These are phyloP conservation scores for Ataeniobius toweri DNA, from an alignment of 2,797 vertebrate genomes.

Conservation along the genomic window DNA sequence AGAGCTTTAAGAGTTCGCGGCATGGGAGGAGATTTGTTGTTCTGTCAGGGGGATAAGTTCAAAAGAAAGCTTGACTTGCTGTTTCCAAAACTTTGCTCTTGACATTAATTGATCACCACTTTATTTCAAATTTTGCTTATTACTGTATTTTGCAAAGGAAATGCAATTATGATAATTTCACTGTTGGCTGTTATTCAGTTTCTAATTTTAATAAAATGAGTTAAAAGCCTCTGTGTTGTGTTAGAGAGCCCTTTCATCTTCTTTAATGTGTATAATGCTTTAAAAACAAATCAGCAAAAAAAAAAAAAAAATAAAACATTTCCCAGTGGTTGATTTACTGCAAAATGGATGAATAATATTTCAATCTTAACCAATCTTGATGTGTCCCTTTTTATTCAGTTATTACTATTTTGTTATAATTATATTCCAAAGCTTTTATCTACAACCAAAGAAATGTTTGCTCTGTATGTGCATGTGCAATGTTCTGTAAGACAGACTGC, in stretches of 20 bases:
- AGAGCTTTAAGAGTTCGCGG: slow-evolving; percentile 26
- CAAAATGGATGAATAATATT: slow-evolving; percentile 1
- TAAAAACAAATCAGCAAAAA: not conserved
- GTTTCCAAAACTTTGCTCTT: slow-evolving; percentile 28
- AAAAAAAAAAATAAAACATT: not conserved
- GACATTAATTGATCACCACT: slow-evolving; percentile 19
- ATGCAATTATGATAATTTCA: slow-evolving; percentile 22
- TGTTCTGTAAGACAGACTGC: no score
- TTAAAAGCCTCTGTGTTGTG: slow-evolving; percentile 11
- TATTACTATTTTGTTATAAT: not conserved
- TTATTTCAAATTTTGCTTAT: slow-evolving; percentile 5
- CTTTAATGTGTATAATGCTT: slow-evolving; percentile 3
- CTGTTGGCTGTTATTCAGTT: slow-evolving; percentile 6
- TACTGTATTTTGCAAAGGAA: slow-evolving; percentile 7
- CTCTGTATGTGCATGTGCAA: not conserved
- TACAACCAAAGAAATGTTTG: not conserved
- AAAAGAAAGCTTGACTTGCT: slow-evolving; percentile 21
- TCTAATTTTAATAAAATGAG: slow-evolving; percentile 11
- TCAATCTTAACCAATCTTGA: not conserved
- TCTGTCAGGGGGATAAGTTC: slow-evolving; percentile 36
- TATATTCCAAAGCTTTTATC: not conserved
- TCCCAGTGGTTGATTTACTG: not conserved
- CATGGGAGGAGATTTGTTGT: slow-evolving; percentile 31
- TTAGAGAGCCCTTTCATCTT: slow-evolving; percentile 25
- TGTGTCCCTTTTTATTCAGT: not conserved